Conservation (phyloP, 2,797 vertebrate genomes). For the Danio jaintianensis region DNA sequence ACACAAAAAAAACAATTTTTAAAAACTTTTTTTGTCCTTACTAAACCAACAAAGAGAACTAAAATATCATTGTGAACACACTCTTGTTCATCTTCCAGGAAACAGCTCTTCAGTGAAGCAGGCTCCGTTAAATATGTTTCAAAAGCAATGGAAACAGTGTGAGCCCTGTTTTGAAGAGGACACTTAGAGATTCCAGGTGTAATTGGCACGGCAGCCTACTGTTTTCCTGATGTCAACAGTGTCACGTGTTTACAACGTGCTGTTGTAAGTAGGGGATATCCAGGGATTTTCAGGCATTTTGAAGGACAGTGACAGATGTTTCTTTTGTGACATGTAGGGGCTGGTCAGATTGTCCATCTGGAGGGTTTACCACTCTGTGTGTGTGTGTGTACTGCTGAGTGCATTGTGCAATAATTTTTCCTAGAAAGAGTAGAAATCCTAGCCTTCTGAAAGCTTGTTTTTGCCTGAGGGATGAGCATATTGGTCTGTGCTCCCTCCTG, state of each 20-base stretch:
- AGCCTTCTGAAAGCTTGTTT: not conserved
- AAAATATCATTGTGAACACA: too few relatives aligned
- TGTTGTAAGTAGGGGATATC: not conserved
- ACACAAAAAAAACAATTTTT: too few relatives aligned
- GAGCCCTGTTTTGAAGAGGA: not conserved
- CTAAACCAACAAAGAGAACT: too few relatives aligned
- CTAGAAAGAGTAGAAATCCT: not conserved
- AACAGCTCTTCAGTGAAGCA: not conserved
- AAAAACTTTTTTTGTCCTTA: too few relatives aligned
- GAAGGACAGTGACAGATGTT: slow-evolving; percentile 8
- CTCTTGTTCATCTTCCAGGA: not conserved
- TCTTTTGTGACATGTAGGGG: slow-evolving; percentile 15
- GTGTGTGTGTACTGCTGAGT: not conserved
- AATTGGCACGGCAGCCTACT: not conserved
- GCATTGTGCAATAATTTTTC: not conserved
- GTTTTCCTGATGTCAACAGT: slow-evolving; percentile 4
- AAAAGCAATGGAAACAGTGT: not conserved
- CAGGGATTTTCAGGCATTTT: not conserved
- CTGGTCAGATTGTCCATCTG: slow-evolving; percentile 21
- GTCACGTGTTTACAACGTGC: not conserved
- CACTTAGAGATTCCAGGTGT: not conserved
- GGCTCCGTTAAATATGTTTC: not conserved
- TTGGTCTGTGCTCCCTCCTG: not conserved
- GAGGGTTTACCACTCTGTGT: not conserved
- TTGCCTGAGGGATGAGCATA: not conserved